Evolutionary conservation across 2,888 invertebrate genomes (phyloP).

Genomic region (Amphipyra tragopoginis): DNA sequence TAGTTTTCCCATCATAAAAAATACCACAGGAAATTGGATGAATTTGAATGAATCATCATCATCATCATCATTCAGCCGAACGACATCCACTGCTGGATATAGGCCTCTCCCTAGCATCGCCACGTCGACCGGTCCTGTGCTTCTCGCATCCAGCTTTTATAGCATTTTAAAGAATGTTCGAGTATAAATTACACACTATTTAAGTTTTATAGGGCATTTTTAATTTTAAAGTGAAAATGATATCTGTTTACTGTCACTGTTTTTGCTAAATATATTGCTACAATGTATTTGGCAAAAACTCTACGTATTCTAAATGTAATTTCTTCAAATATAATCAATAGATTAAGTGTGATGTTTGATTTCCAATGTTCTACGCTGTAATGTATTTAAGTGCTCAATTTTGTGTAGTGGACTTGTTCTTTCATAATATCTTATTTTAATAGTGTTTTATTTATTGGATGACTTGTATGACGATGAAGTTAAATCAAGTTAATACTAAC

Average conservation of each 20-base stretch:
- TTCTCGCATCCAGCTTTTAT: too few relatives aligned
- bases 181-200: too few relatives aligned
- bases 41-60: too few relatives aligned
- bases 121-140: too few relatives aligned
- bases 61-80: too few relatives aligned
- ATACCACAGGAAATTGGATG: too few relatives aligned
- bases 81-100: too few relatives aligned
- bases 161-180: too few relatives aligned
- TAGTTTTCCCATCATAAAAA: too few relatives aligned
- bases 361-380: slow-evolving; percentile 32
- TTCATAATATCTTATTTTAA: slow-evolving; percentile 24
- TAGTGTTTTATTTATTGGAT: background rate
- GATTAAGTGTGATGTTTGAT: slow-evolving; percentile 38
- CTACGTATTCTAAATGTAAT: slow-evolving; percentile 14
- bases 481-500: too few relatives aligned
- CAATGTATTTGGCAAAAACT: slow-evolving; percentile 25
- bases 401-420: slow-evolving; percentile 54
- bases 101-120: too few relatives aligned
- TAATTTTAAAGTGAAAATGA: slow-evolving; percentile 22
- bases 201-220: too few relatives aligned
- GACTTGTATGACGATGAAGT: background rate
- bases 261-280: slow-evolving; percentile 23
- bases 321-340: slow-evolving; percentile 38
- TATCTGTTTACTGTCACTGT: slow-evolving; percentile 13
- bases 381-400: slow-evolving; percentile 63